Evolutionary conservation across 2,113 vertebrate genomes (phyloP).

Genomic region (Trematocara unimaculatum): DNA sequence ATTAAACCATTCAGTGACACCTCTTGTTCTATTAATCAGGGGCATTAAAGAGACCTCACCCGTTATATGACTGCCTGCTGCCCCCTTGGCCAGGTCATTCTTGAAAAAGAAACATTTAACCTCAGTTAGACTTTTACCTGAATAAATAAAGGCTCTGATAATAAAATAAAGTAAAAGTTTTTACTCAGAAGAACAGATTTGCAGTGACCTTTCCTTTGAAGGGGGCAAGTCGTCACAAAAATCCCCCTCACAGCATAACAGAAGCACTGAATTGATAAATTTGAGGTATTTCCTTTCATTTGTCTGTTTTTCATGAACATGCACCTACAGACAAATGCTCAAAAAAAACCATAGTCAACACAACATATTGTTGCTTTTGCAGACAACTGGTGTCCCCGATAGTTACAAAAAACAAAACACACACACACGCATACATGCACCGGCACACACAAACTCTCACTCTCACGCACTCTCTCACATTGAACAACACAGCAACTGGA

Average conservation of each 20-base stretch:
- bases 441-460: conserved; percentile 23
- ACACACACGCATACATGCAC: not conserved
- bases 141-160: not conserved
- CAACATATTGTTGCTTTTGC: conserved; percentile 16
- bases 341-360: not conserved
- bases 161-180: not conserved
- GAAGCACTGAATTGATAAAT: not conserved
- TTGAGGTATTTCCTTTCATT: not conserved
- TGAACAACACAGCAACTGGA: conserved; percentile 43
- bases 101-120: not conserved
- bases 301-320: not conserved
- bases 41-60: not conserved
- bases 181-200: not conserved
- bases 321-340: not conserved
- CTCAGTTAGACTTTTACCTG: not conserved
- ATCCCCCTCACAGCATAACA: not conserved
- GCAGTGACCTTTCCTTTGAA: not conserved
- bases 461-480: conserved; percentile 26
- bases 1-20: not conserved
- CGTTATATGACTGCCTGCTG: not conserved
- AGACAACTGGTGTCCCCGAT: conserved; percentile 37
- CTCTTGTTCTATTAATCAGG: not conserved
- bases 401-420: not conserved
- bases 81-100: not conserved
- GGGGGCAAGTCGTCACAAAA: not conserved